Base-by-base conservation (phyloP, 1,140 invertebrate species). In the Wiebesia pumilae region DNA sequence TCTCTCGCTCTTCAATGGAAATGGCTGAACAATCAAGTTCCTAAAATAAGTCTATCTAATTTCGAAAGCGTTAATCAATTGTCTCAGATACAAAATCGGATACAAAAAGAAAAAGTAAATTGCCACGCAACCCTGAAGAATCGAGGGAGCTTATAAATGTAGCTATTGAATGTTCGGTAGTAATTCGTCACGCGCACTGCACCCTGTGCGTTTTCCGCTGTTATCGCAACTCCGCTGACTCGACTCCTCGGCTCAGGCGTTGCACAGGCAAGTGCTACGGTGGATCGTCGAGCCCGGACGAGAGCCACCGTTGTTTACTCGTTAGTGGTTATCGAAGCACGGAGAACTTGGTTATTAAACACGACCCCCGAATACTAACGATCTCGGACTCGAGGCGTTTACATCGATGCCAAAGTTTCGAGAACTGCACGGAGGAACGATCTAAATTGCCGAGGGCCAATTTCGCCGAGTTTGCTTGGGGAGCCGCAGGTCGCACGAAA, bases 251-350 rank as follows among this genome's bases (percentile, higher is more conserved):
- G 51, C 65, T 47, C 58, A 6, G 1, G 65, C 40, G 30, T 27
- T 12, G 43, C 43, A 47, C 43, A 4, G 43, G 43, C 43, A 47
- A 47, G 43, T 47, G 43, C 43, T 47, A 4, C 35, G 27, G 35
- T 58, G 77, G 51, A 24, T 65, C 33, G 30, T 40, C 58, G 79
- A 21, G 54, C 7, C 40, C 35, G 47, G 27, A 24, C n/a, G n/a
- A 54, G 16, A 7, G n/a, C 33, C 54, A 21, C 38, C 69, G 54
- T 87, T 89, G 88, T 88, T 89, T 88, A 87, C 88, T 87, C 86
- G 87, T 88, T 88, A 88, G 81, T 75, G 84, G 86, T 89, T 88
- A 88, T 87, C 87, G 81, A 69, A 10, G 27, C 54, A 30, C 27
- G 67, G 69, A 27, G 47, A 65, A 81, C 47, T 81, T 51, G 30